Percentiles rank a stretch among this genome's conserved stretches.
phyloP scores from a whole-genome alignment of 2,113 vertebrate genomes.

The Chionomys nivalis region DNA sequence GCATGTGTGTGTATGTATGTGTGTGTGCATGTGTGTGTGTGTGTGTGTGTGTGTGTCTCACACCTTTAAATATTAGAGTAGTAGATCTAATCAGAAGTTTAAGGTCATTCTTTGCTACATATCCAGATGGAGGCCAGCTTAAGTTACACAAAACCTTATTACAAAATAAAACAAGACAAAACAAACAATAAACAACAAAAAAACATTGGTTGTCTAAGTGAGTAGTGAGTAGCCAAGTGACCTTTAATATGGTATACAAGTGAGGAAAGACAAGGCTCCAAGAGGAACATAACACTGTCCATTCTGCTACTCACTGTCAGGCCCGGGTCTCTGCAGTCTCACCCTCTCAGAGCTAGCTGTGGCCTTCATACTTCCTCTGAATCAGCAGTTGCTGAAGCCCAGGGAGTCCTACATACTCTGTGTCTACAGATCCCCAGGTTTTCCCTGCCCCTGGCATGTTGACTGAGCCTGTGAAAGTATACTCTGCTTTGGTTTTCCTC shows the following conservation, averaged over 20 bases:
- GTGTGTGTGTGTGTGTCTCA: background rate
- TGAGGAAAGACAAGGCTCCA: slow-evolving; percentile 29
- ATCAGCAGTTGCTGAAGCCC: background rate
- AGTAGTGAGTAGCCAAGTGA: background rate
- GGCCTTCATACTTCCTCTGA: background rate
- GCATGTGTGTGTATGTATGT: too few species aligned
- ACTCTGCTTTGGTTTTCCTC: background rate
- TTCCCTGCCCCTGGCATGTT: background rate
- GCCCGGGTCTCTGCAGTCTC: background rate
- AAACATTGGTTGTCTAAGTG: background rate
- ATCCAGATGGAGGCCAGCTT: background rate
- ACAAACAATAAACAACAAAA: background rate
- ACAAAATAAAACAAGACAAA: background rate
- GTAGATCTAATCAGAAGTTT: background rate
- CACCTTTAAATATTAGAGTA: too few species aligned
- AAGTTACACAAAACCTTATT: background rate
- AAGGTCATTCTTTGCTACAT: background rate
- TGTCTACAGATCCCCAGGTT: background rate
- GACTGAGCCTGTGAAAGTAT: background rate
- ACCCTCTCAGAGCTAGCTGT: background rate
- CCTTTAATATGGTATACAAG: slow-evolving; percentile 11
- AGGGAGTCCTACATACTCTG: too few species aligned
- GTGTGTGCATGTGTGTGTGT: too few species aligned
- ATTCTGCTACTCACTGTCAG: background rate
- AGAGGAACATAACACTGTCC: background rate